Evolutionary conservation across 2,797 vertebrate species (phyloP).

Genomic region (Taeniopygia guttata): DNA sequence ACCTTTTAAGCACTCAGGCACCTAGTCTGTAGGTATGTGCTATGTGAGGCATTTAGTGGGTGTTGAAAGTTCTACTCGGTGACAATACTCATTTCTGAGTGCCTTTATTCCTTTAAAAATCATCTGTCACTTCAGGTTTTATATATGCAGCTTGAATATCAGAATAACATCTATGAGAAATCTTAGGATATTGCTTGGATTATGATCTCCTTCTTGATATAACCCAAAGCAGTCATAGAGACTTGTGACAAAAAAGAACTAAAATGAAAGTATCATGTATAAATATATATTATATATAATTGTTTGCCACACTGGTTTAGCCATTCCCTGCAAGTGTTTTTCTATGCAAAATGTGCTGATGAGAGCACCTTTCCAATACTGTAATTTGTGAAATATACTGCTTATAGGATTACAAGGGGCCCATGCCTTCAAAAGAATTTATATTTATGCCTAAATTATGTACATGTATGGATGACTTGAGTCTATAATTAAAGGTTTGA

Average conservation of each 20-base stretch:
- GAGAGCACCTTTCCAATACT: not conserved
- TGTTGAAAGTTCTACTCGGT: not conserved
- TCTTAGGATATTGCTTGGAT: not conserved
- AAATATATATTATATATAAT: not conserved
- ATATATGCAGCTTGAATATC: not conserved
- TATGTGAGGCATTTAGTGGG: not conserved
- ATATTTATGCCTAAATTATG: not conserved
- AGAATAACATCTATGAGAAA: not conserved
- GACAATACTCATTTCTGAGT: not conserved
- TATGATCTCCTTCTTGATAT: not conserved
- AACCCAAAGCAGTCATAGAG: not conserved
- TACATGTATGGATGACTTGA: not conserved
- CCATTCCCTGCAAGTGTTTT: not conserved
- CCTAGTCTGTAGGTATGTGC: not conserved
- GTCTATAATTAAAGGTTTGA: constrained; percentile 10
- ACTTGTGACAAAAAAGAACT: not conserved
- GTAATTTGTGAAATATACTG: not conserved
- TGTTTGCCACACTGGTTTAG: not conserved
- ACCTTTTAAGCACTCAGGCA: constrained; percentile 12
- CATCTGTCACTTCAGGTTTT: not conserved
- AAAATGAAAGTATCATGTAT: not conserved
- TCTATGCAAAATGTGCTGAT: not conserved
- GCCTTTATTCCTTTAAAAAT: constrained; percentile 18
- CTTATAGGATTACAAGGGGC: not conserved
- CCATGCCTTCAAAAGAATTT: not conserved